Evolutionary conservation across 1,140 invertebrate species (phyloP), one percentile per base, ranked within the genome.

Genomic region (Nasonia vitripennis): DNA sequence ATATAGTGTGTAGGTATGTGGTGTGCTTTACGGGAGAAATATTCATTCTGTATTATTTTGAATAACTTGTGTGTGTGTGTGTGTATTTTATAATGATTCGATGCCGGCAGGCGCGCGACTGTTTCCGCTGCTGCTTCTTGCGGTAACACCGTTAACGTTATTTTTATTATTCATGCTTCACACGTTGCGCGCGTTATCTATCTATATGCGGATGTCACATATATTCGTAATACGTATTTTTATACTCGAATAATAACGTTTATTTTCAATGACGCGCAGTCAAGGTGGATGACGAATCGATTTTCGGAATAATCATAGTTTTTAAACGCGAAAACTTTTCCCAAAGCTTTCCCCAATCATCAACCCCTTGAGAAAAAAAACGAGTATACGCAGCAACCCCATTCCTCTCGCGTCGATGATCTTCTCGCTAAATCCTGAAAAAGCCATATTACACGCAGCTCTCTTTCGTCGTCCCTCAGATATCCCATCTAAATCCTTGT

Each of bases 321-420:
- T 12, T 27, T 11, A 34, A 71, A 71, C 11, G 23, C 17, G 5
- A 41, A 79, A 62, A 37, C 31, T 11, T 37, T 27, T 34, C 34
- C 34, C 31, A 20, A 6, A 20, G 14, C 62, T 51, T 7, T 67
- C 17, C 11, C 11, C 17, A 90, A 90, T 90, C 89, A 90, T 89
- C 73, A 84, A 83, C 78, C 83, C 86, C 89, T 87, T 90, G 87
- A 89, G 89, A 88, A 2, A 41, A 23, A 27, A 79, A n/a, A 7
- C 23, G 10, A 37, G 41, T 31, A 73, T 34, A 20, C 2, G 23
- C 14, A 27, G 27, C 34, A 37, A 37, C 17, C 6, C n/a, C 41
- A 81, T 87, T 87, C 83, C 79, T 45, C 41, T 45, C 41, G 6
- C 87, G 88, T 90, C 86, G 87, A 84, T 78, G 79, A 77, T 74